Evolutionary conservation across 2,888 invertebrate genomes (phyloP).

Genomic region (Acronicta aceris): DNA sequence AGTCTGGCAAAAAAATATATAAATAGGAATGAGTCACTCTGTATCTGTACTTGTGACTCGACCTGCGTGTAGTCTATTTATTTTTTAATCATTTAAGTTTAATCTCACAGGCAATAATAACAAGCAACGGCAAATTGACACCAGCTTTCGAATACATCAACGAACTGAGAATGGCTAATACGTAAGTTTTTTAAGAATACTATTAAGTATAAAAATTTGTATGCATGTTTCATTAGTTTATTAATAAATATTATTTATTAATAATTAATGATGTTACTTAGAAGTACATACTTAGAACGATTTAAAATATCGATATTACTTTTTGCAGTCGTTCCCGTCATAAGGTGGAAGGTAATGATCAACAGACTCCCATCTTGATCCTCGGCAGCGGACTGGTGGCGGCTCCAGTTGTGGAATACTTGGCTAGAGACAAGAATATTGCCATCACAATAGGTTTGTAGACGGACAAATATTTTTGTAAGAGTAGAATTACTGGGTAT

Average conservation of each 20-base stretch:
- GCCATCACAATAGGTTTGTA: constrained; percentile 93
- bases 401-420: constrained; percentile 97
- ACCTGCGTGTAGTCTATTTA: not conserved
- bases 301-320: constrained; percentile 2
- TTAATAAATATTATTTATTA: too few species aligned
- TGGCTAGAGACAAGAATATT: constrained; percentile 94
- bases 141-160: constrained; percentile 98
- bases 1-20: too few species aligned
- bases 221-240: too few species aligned
- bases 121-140: constrained; percentile 97
- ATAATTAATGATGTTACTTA: too few species aligned
- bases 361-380: constrained; percentile 94
- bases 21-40: not conserved
- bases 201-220: not conserved
- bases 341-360: constrained; percentile 91
- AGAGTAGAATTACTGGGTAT: too few species aligned
- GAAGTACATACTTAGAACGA: too few species aligned
- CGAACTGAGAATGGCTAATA: constrained; percentile 93
- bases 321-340: constrained; percentile 91
- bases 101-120: constrained; percentile 96
- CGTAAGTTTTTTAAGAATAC: constrained; percentile 75
- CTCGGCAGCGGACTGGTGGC: constrained; percentile 99
- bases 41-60: not conserved
- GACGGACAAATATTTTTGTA: too few species aligned
- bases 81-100: not conserved